phyloP scores from a whole-genome alignment of 1,140 invertebrate genomes.

The Drosophila lowei region DNA sequence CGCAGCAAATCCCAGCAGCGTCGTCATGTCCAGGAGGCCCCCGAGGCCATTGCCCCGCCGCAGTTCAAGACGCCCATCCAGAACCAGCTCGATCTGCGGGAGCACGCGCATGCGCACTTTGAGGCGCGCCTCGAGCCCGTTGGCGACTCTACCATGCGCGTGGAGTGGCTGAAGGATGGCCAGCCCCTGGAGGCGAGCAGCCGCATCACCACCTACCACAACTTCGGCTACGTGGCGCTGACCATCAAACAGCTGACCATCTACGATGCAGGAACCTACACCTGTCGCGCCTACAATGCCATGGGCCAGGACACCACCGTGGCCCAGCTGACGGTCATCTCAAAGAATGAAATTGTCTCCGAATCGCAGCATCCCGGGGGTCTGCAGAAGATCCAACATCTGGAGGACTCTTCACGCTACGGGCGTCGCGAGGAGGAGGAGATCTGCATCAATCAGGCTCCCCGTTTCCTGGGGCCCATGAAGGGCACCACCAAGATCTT shows the following conservation, averaged over 20 bases:
- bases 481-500: constrained; percentile 96
- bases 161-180: constrained; percentile 98
- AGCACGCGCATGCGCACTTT: constrained; percentile 97
- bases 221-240: constrained; percentile 97
- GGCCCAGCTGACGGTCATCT: constrained; percentile 93
- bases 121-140: constrained; percentile 97
- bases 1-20: constrained; percentile 90
- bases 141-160: constrained; percentile 94
- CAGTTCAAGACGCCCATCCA: constrained; percentile 97
- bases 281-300: constrained; percentile 93
- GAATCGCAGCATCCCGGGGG: constrained; percentile 94
- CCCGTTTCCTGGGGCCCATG: constrained; percentile 92
- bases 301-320: constrained; percentile 94
- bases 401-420: constrained; percentile 92
- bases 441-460: constrained; percentile 89
- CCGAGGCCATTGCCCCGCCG: constrained; percentile 91
- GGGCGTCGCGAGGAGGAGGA: constrained; percentile 88
- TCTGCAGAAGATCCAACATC: constrained; percentile 93
- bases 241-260: constrained; percentile 96
- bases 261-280: constrained; percentile 96
- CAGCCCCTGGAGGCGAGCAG: constrained; percentile 95
- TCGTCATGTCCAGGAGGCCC: constrained; percentile 89
- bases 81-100: constrained; percentile 93
- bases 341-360: constrained; percentile 92
- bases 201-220: constrained; percentile 96